Evolutionary conservation across 2,888 invertebrate species (phyloP).

Genomic region (Macrosiphum euphorbiae): DNA sequence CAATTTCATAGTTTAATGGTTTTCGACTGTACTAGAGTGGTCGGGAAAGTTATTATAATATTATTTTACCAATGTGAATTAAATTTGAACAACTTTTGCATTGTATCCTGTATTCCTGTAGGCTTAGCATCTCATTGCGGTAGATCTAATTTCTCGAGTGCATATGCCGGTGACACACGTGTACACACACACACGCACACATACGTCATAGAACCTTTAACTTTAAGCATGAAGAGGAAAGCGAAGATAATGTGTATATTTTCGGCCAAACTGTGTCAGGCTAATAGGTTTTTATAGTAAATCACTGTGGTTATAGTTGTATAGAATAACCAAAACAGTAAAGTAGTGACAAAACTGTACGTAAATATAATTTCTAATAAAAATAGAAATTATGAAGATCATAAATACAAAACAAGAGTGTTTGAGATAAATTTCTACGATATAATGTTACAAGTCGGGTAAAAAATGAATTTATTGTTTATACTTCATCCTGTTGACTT

Average conservation of each 20-base stretch:
- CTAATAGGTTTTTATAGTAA: not conserved
- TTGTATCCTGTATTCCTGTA: not conserved
- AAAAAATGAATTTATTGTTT: not conserved
- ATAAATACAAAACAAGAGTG: not conserved
- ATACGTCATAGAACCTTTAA: not conserved
- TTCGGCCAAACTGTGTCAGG: not conserved
- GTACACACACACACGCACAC: no score
- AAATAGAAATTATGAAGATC: not conserved
- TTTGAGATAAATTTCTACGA: not conserved
- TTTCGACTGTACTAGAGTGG: not conserved
- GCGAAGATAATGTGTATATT: not conserved
- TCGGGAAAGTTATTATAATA: not conserved
- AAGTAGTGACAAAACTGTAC: not conserved
- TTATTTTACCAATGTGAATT: not conserved
- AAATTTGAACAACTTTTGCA: not conserved
- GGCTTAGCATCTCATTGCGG: no score
- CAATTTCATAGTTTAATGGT: conserved; percentile 1
- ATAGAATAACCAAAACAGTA: not conserved
- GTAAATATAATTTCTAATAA: not conserved
- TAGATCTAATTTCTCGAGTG: not conserved
- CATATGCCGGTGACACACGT: no score
- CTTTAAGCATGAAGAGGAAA: not conserved
- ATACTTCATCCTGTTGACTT: not conserved
- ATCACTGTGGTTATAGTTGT: not conserved
- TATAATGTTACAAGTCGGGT: not conserved